These are phyloP conservation scores for Cepaea hortensis DNA, from an alignment of 2,888 invertebrate species.

Conservation along the genomic window DNA sequence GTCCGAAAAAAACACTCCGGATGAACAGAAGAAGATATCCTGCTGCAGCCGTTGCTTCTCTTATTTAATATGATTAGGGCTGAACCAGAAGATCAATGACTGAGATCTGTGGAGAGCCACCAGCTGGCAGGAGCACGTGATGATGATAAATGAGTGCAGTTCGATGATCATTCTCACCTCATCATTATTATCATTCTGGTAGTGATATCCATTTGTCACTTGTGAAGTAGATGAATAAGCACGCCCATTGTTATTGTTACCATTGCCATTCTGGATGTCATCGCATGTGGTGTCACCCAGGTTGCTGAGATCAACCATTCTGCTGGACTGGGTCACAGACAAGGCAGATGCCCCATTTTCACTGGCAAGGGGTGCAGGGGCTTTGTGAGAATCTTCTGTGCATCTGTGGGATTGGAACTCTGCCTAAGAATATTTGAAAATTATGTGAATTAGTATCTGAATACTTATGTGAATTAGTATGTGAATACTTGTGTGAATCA, in stretches of 20 bases:
- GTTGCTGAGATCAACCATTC: slow-evolving; percentile 23
- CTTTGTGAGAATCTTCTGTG: slow-evolving; percentile 11
- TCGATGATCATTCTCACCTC: background rate
- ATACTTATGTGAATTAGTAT: too few species aligned
- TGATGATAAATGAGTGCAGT: background rate
- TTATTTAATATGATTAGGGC: too few species aligned
- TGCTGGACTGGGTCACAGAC: slow-evolving; percentile 37
- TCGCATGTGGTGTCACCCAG: slow-evolving; percentile 9
- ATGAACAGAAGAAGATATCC: too few species aligned
- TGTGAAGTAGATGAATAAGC: background rate
- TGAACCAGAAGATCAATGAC: too few species aligned
- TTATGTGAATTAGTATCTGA: too few species aligned
- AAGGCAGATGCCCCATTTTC: slow-evolving; percentile 16
- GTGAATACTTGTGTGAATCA: too few species aligned
- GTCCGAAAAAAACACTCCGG: too few species aligned
- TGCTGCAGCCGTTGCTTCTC: too few species aligned
- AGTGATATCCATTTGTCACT: background rate
- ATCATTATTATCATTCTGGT: slow-evolving; percentile 5
- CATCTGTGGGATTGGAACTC: slow-evolving; percentile 39
- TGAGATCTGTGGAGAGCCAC: too few species aligned
- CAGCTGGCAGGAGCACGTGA: too few species aligned
- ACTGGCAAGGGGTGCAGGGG: slow-evolving; percentile 12
- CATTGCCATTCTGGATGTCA: background rate
- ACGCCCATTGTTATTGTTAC: background rate
- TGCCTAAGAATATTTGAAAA: slow-evolving; percentile 4